phyloP scores from a whole-genome alignment of 2,113 vertebrate species.

The Cyprinodon variegatus region DNA sequence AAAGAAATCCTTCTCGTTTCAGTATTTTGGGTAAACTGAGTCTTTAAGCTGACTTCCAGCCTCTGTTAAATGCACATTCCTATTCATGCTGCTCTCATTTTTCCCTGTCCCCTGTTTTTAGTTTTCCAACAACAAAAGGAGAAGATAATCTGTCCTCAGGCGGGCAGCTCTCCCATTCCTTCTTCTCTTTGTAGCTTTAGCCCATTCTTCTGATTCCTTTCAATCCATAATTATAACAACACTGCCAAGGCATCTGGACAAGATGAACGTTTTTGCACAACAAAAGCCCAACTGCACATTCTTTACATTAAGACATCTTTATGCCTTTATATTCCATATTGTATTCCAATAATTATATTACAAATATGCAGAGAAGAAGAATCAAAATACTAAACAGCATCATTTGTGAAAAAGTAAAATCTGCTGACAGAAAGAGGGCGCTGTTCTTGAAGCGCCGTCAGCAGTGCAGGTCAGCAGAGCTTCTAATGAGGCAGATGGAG shows the following conservation, averaged over 20 bases:
- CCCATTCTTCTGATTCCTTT: slow-evolving; percentile 59
- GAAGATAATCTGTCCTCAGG: slow-evolving; percentile 65
- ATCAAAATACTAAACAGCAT: slow-evolving; percentile 5
- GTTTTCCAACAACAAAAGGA: slow-evolving; percentile 54
- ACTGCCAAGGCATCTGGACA: slow-evolving; percentile 49
- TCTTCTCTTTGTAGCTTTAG: slow-evolving; percentile 54
- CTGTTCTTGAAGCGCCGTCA: slow-evolving; percentile 23
- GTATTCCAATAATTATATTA: slow-evolving; percentile 27
- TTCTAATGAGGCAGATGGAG: slow-evolving; percentile 56
- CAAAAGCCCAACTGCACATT: slow-evolving; percentile 29
- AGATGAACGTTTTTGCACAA: slow-evolving; percentile 49
- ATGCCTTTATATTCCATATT: slow-evolving; percentile 38
- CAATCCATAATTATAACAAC: slow-evolving; percentile 67
- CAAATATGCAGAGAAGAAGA: slow-evolving; percentile 17
- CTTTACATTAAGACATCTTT: slow-evolving; percentile 54
- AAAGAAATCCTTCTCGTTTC: background rate
- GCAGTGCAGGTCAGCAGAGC: slow-evolving; percentile 12
- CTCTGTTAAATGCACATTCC: slow-evolving; percentile 36
- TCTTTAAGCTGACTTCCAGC: slow-evolving; percentile 37
- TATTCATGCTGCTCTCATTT: slow-evolving; percentile 32
- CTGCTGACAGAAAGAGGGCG: slow-evolving; percentile 37
- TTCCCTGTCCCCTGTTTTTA: slow-evolving; percentile 39
- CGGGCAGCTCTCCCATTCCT: slow-evolving; percentile 48
- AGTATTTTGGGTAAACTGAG: background rate
- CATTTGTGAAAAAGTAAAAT: slow-evolving; percentile 3